These are phyloP conservation scores for Somateria mollissima DNA, from an alignment of 2,797 vertebrate genomes.

Conservation along the genomic window DNA sequence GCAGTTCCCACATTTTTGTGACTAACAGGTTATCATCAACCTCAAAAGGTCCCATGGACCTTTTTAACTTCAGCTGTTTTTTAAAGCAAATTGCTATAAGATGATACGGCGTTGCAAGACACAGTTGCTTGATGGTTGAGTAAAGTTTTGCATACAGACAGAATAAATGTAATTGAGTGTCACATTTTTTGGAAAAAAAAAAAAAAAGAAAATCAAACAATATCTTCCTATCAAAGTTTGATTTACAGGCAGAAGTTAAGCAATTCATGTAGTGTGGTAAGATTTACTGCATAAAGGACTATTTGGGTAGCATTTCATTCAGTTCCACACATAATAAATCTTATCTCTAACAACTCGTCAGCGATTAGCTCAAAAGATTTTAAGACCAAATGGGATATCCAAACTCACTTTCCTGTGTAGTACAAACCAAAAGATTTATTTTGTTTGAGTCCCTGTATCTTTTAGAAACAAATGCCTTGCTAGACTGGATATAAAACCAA, in stretches of 20 bases:
- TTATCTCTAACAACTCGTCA: not conserved
- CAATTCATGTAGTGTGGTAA: not conserved
- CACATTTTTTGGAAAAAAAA: not conserved
- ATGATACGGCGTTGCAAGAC: not conserved
- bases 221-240: not conserved
- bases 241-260: conserved; percentile 26
- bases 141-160: not conserved
- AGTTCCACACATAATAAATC: conserved; percentile 26
- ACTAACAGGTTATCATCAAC: not conserved
- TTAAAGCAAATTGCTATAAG: not conserved
- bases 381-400: not conserved
- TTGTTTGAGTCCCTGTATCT: not conserved
- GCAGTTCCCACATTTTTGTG: not conserved
- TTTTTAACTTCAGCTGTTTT: not conserved
- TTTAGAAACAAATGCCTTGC: not conserved
- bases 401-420: not conserved
- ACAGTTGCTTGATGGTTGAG: not conserved
- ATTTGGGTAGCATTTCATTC: not conserved
- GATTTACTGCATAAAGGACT: not conserved
- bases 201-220: not conserved
- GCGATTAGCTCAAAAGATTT: not conserved
- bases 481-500: not conserved
- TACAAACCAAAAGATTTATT: not conserved
- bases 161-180: not conserved
- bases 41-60: not conserved